phyloP scores from a whole-genome alignment of 1,140 invertebrate species.

The Linepithema humile region DNA sequence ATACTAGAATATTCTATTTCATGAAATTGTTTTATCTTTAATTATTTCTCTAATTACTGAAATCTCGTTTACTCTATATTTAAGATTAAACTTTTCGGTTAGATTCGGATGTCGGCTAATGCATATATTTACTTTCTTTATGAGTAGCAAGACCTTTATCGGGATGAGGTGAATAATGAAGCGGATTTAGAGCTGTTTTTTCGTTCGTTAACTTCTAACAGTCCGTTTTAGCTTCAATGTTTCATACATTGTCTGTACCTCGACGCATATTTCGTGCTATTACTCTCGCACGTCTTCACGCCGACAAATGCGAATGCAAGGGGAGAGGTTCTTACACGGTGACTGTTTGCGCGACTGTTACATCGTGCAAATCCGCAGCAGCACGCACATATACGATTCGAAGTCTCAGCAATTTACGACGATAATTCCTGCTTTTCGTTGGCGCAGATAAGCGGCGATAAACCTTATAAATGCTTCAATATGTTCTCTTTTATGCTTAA shows the following conservation, averaged over 20 bases:
- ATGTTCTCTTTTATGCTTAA: background rate
- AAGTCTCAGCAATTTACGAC: background rate
- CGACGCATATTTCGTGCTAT: background rate
- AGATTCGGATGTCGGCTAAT: background rate
- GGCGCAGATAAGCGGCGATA: background rate
- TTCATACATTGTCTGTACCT: background rate
- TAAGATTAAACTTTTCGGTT: background rate
- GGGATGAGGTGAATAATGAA: background rate
- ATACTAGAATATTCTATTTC: too few relatives aligned
- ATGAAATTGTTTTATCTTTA: too few relatives aligned
- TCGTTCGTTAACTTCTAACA: slow-evolving; percentile 41
- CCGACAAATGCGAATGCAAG: background rate
- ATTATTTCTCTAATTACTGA: background rate
- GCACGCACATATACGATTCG: too few relatives aligned
- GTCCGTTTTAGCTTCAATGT: slow-evolving; percentile 16
- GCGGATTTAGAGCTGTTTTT: slow-evolving; percentile 9
- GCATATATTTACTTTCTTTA: slow-evolving; percentile 9
- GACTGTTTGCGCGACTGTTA: background rate
- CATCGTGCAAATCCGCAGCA: slow-evolving; percentile 6
- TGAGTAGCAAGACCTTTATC: slow-evolving; percentile 8
- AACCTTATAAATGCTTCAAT: background rate
- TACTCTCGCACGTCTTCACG: background rate
- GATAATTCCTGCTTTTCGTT: background rate
- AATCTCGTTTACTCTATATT: background rate
- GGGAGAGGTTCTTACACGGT: background rate